Conservation (phyloP, 2,113 vertebrate genomes). For the Cryptotis parvus region DNA sequence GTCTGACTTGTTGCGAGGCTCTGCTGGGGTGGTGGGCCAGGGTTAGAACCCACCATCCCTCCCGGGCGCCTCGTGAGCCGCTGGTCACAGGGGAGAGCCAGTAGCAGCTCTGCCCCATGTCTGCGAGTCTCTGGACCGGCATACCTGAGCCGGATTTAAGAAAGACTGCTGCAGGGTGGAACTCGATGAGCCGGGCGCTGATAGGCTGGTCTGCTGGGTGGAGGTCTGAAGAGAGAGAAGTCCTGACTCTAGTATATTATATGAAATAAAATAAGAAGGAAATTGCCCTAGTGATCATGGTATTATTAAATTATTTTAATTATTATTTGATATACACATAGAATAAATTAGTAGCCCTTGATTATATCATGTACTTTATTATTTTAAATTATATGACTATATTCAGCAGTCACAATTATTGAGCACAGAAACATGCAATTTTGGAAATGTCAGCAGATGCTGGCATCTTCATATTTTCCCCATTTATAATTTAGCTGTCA, state of each 20-base stretch:
- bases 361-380: conserved; percentile 37
- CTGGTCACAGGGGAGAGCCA: too few relatives aligned
- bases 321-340: conserved; percentile 40
- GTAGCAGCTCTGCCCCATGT: too few relatives aligned
- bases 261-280: not conserved
- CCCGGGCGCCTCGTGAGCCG: too few relatives aligned
- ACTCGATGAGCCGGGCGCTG: too few relatives aligned
- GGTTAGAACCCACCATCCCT: too few relatives aligned
- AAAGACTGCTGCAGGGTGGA: too few relatives aligned
- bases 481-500: conserved; percentile 53
- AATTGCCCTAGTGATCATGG: not conserved
- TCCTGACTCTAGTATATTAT: not conserved
- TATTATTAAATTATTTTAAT: conserved; percentile 45
- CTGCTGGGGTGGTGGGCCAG: too few relatives aligned
- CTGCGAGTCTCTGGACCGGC: too few relatives aligned
- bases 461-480: conserved; percentile 40
- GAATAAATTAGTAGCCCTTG: conserved; percentile 23
- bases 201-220: too few relatives aligned
- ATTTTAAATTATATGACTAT: conserved; percentile 60
- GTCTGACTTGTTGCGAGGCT: too few relatives aligned
- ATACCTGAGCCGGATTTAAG: too few relatives aligned
- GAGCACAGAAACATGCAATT: conserved; percentile 55
- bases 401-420: conserved; percentile 51
- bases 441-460: conserved; percentile 54
- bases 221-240: too few relatives aligned